phyloP scores from a whole-genome alignment of 2,113 vertebrate species.

The Gopherus flavomarginatus region DNA sequence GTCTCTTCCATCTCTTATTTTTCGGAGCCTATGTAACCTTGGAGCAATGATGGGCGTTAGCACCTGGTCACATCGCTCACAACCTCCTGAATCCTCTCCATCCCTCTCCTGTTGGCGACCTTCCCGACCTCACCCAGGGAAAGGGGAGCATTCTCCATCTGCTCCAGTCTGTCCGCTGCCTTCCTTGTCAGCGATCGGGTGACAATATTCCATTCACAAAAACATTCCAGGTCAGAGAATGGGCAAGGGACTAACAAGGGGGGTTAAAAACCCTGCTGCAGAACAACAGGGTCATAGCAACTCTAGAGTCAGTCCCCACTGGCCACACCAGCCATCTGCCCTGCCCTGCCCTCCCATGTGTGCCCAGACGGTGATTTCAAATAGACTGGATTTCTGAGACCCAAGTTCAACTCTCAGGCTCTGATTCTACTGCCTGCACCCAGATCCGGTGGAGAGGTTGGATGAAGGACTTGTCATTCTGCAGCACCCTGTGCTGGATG shows the following conservation, averaged over 20 bases:
- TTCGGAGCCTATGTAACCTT: not conserved
- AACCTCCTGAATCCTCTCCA: not conserved
- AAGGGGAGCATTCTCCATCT: constrained; percentile 37
- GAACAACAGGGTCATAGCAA: not conserved
- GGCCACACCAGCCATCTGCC: not conserved
- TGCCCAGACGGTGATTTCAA: not conserved
- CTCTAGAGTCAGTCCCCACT: not conserved
- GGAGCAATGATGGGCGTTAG: constrained; percentile 45
- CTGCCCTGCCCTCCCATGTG: not conserved
- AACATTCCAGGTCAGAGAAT: not conserved
- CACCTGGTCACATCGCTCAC: constrained; percentile 71
- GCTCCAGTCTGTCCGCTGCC: constrained; percentile 14
- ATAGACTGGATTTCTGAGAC: not conserved
- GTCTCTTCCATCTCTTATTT: not conserved
- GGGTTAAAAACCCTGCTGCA: not conserved
- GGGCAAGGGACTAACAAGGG: not conserved
- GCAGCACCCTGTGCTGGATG: not conserved
- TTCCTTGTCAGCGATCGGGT: not conserved
- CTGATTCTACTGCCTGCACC: not conserved
- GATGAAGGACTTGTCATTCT: not conserved
- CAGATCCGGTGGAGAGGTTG: not conserved
- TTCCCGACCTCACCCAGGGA: not conserved
- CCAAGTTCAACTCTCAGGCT: not conserved
- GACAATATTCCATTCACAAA: constrained; percentile 71
- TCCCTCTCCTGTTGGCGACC: not conserved